Evolutionary conservation across 2,797 vertebrate genomes (phyloP).

Genomic region (Sparidentex hasta): DNA sequence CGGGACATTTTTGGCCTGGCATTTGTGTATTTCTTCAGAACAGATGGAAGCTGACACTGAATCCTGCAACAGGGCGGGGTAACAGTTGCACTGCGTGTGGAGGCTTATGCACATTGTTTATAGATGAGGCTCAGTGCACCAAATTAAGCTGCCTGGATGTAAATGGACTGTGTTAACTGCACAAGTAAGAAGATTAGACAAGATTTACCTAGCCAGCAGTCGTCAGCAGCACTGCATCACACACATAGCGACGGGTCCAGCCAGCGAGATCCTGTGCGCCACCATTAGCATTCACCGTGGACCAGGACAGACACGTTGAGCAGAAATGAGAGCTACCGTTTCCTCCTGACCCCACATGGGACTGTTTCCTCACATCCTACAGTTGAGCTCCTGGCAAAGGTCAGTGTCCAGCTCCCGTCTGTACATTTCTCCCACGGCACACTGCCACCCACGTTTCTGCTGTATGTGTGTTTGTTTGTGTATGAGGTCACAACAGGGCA

Average conservation of each 20-base stretch:
- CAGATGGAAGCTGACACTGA: conserved; percentile 24
- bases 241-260: conserved; percentile 68
- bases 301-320: conserved; percentile 38
- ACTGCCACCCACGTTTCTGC: background rate
- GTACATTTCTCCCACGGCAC: background rate
- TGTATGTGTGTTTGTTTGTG: conserved; percentile 12
- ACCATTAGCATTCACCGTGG: conserved; percentile 46
- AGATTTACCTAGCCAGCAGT: conserved; percentile 77
- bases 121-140: conserved; percentile 65
- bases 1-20: background rate
- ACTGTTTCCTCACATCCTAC: conserved; percentile 27
- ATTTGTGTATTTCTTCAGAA: background rate
- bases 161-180: conserved; percentile 65
- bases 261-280: conserved; percentile 39
- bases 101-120: conserved; percentile 51
- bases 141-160: conserved; percentile 75
- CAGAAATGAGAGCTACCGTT: conserved; percentile 36
- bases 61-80: background rate
- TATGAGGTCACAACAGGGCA: background rate
- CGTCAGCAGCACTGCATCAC: conserved; percentile 63
- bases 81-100: conserved; percentile 19
- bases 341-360: conserved; percentile 32
- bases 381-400: conserved; percentile 45
- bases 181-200: conserved; percentile 84
- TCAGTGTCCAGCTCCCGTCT: conserved; percentile 46